Evolutionary conservation across 2,797 vertebrate genomes (phyloP).

Genomic region (Halcyon smyrnensis): DNA sequence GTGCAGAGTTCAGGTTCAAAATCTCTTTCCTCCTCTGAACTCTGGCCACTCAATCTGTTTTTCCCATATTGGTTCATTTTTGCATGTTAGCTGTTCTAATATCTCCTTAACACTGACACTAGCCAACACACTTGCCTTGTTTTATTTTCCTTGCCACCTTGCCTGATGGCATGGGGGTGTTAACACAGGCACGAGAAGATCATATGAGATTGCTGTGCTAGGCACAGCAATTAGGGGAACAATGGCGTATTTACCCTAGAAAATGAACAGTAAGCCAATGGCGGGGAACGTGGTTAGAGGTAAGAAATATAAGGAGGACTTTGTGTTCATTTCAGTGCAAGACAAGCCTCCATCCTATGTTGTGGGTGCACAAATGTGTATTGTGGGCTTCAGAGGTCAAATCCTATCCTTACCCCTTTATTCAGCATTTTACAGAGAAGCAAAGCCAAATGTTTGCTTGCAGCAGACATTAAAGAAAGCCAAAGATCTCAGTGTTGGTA

Average conservation of each 20-base stretch:
- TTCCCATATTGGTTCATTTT: not conserved
- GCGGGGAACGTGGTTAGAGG: not conserved
- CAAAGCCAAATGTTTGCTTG: not conserved
- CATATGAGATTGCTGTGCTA: not conserved
- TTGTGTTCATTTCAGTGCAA: not conserved
- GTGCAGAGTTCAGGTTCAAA: not conserved
- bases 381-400: not conserved
- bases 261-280: not conserved
- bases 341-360: not conserved
- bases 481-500: fast-evolving
- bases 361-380: not conserved
- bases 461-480: not conserved
- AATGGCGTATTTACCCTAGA: not conserved
- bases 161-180: not conserved
- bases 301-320: not conserved
- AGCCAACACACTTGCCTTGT: not conserved
- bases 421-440: not conserved
- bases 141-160: not conserved
- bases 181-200: not conserved
- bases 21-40: not conserved
- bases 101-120: not conserved
- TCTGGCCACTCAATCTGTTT: not conserved
- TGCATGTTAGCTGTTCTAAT: not conserved
- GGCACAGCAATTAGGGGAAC: not conserved
- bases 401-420: not conserved